Base-by-base conservation (phyloP, 2,888 invertebrate genomes). In the Torymus auratus region DNA sequence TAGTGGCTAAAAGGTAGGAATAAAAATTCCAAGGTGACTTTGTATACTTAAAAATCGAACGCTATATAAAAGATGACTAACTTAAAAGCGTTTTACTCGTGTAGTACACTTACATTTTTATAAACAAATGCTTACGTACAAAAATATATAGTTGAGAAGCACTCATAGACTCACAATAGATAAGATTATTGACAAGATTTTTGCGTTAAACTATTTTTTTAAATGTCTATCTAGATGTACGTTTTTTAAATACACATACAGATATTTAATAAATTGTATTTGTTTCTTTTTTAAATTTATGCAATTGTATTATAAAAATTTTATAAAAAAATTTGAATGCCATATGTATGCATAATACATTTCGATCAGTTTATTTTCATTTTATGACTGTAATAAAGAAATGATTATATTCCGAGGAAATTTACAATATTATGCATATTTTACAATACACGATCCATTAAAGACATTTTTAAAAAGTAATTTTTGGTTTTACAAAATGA, bases 121-220 rank as follows among this genome's bases (percentile, higher is more conserved):
- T 89, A 89, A 88, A 89, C 87, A 88, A 88, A 88, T 84, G 80
- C 84, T 85, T 84, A 86, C 84, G 86, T 89, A 87, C 85, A 88
- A 88, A 88, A 88, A 87, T 86, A 86, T 86, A 86, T 14, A 72
- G 41, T 67, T 41, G n/a, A 71, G 53, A 78, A 55, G 50, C 60
- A 71, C 15, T 28, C 15, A 17, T 56, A 64, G 70, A 72, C n/a
- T 55, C 56, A 72, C 61, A 23, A 69, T 64, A 71, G n/a, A 12
- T 53, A 41, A 72, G 14, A 55, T 60, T 5, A 53, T n/a, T 68
- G 53, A 60, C 13, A 56, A 13, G 65, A 68, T 68, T 62, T 64
- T 62, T 55, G 61, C 55, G 20, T 64, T 56, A 7, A 65, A 64
- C 75, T 41, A 70, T 56, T 80, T 74, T 58, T 52, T 67, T 58